Base-by-base conservation (phyloP, 2,113 vertebrate species). In the Planiliza haematocheilus region DNA sequence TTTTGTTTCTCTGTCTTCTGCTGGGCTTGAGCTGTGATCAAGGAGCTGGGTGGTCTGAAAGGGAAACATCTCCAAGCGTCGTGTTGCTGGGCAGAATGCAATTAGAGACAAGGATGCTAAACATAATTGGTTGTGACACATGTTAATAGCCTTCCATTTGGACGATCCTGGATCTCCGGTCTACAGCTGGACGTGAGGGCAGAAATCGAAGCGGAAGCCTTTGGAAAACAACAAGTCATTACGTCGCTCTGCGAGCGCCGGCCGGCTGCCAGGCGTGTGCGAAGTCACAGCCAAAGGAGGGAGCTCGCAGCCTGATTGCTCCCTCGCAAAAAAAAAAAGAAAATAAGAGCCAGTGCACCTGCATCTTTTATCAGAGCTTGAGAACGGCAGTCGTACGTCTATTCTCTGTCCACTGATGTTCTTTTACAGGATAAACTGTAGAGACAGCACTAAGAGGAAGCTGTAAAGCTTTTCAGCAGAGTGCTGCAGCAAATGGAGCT, bases 61-160 rank as follows among this genome's bases (percentile, higher is more conserved):
- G 46, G 78, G 79, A 87, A 86, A 66, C 73, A 62, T 89, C 84
- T 86, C 72, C 58, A 8, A 45, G 75, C 51, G 50, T 60, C 58
- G 71, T 79, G 84, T 87, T 73, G 60, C 83, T 16, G 73, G 75
- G 85, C 83, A 92, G 82, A 88, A 81, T 74, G 66, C 85, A 89
- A 91, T 92, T 81, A 88, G 70, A 81, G 74, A 74, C 72, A 64
- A 78, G 88, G 82, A 78, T 88, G 83, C 84, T 89, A 71, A 92
- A 86, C 83, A 81, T 89, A 91, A 92, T 84, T 84, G 82, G 46
- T 56, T 88, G 88, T 84, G 90, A 88, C 90, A 89, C 74, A 73
- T 81, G 84, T 78, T 93, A 92, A 92, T 91, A 43, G 86, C 70
- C 70, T 86, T 87, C 91, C 88, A 89, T 90, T 90, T 81, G 66